Base-by-base conservation (phyloP, 2,797 vertebrate genomes). In the Hoplostethus mediterraneus region DNA sequence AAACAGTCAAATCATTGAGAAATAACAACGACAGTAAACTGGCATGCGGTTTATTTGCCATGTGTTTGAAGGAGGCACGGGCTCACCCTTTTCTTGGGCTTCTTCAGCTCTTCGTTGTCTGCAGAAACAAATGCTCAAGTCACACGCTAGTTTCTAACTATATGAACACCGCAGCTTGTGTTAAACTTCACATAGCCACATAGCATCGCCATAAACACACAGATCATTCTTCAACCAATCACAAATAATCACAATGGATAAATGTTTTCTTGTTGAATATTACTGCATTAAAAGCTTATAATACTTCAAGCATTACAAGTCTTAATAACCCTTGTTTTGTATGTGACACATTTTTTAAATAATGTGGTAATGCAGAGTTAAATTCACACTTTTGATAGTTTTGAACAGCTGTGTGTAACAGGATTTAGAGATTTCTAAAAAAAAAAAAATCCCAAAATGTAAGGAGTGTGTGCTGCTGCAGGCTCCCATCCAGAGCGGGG, bases 71-170 rank as follows among this genome's bases (percentile, higher is more conserved):
- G 28, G 3, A 28, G 3, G 28, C 28, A 28, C 3, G 13, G 10
- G 83, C 91, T 90, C 87, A 92, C 90, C 30, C 30, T 83, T 63
- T 58, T 88, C 72, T 63, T 83, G 17, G 28, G 0, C 42, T 63
- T 85, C 83, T 56, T 85, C n/a, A 1, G 3, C 6, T 66, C 75
- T 0, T 86, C 82, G n/a, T 48, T 67, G 16, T 82, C 93, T 94
- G 87, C 21, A 83, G 33, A 68, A 68, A 77, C 5, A 5, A 66
- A 2, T 8, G 0, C 7, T 12, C 0, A 47, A 61, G 48, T 65
- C 17, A 61, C 3, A 78, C 7, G 12, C 52, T 11, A 16, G 28
- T 17, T 17, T 30, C 47, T 8, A 17, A 36, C 7, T 13, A 33
- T 13, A 4, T 38, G 0, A 4, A 61, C 51, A 45, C 16, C 16